phyloP scores from a whole-genome alignment of 1,140 invertebrate genomes.

The Bathynomus jamesi region DNA sequence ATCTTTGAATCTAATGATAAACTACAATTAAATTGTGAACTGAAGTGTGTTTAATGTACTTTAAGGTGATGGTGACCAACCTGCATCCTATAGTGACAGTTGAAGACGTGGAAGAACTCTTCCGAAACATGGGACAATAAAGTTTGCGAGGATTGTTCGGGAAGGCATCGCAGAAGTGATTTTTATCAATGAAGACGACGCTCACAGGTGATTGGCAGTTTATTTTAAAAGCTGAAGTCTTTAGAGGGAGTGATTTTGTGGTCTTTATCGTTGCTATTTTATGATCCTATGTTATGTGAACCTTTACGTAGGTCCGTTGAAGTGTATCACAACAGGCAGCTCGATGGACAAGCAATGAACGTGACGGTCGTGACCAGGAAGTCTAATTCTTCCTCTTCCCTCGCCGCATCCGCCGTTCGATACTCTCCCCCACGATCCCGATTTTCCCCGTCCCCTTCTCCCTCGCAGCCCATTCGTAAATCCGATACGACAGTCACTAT shows the following conservation, averaged over 20 bases:
- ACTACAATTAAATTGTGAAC: too few species aligned
- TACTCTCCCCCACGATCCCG: not conserved
- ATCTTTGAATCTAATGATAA: too few species aligned
- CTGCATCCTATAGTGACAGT: slow-evolving; percentile 73
- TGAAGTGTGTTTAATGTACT: too few species aligned
- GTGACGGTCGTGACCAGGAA: slow-evolving; percentile 6
- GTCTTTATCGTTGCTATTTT: not conserved
- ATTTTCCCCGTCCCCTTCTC: not conserved
- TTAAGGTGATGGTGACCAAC: slow-evolving; percentile 61
- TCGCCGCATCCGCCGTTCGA: not conserved
- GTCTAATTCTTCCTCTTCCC: not conserved
- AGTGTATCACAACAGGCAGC: slow-evolving; percentile 81
- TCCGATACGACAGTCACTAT: too few species aligned
- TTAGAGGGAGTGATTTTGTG: not conserved
- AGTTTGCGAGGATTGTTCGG: slow-evolving; percentile 71
- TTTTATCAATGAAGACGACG: slow-evolving; percentile 73
- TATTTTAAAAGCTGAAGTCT: too few species aligned
- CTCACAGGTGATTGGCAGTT: slow-evolving; percentile 44
- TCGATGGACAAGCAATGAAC: slow-evolving; percentile 74
- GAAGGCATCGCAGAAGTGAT: slow-evolving; percentile 82
- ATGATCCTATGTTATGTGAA: not conserved
- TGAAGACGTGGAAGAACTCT: slow-evolving; percentile 86
- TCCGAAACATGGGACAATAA: slow-evolving; percentile 80
- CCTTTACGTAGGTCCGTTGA: slow-evolving; percentile 61
- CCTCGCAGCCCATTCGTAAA: not conserved